Base-by-base conservation (phyloP, 1,140 invertebrate genomes). In the Chironomus tepperi region DNA sequence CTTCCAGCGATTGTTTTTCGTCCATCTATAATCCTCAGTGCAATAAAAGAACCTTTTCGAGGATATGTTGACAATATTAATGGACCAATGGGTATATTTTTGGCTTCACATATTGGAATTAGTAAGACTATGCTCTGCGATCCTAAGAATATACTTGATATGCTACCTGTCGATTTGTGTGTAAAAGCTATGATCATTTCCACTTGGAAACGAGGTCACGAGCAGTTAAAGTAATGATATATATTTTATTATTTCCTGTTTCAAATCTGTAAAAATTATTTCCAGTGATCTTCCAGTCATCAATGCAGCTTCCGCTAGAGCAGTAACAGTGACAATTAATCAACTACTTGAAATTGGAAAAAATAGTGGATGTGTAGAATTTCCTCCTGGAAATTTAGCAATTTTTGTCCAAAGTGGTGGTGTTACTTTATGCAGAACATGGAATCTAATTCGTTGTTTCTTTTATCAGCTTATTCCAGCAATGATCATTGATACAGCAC, bases 161-260 rank as follows among this genome's bases (percentile, higher is more conserved):
- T 92, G 74, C 88, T 97, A 12, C 95, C 96, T 0, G 94, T 95
- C 0, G 96, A 98, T 80, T 79, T 93, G 1, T 89, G 90, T 0
- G 90, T 93, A n/a, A 95, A 94, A 78, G 85, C 88, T 0, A 87
- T 96, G 78, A 88, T 98, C 34, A 85, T 87, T 2, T 85, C 88
- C 0, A 87, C 90, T 0, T 95, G 92, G 89, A 85, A 89, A 74
- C n/a, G 65, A 70, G 16, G 18, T 70, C 65, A 70, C 18, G 65
- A 70, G 10, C n/a, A 19, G 19, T 10, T 5, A 18, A 70, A 19
- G 19, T 70, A 47, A 47, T 70, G 18, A 6, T n/a, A 70, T 70
- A 1, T 10, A 70, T 18, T 7, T 67, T 70, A 0, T 70, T 19
- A 18, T 8, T 18, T 18, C n/a, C n/a, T n/a, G n/a, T n/a, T n/a